Evolutionary conservation across 2,113 vertebrate genomes (phyloP), one percentile per base, ranked within the genome.

Genomic region (Malurus cyaneus): DNA sequence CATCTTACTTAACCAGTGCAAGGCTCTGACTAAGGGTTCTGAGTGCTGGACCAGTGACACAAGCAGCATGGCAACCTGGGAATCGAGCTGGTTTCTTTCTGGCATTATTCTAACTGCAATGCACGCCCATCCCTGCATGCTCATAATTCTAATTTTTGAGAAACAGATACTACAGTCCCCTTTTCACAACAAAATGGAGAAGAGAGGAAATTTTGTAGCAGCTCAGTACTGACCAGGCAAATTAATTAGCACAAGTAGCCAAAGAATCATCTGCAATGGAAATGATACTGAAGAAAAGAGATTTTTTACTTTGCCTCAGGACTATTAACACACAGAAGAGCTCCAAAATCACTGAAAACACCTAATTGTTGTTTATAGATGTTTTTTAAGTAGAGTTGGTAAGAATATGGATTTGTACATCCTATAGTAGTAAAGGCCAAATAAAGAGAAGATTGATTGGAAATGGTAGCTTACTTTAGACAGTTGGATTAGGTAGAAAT

Each of bases 401-500:
- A 54, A 60, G 87, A 86, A 91, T 53, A 54, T 1, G 1, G 78
- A 86, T 92, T 91, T 87, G 92, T 70, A 80, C 77, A 81, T 77
- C 47, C 52, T 32, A 1, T 49, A 66, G 61, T 36, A 91, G 78
- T 80, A 85, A 89, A 89, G 81, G 78, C 82, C 80, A 95, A 93
- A 87, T 82, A 93, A 90, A 83, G 60, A 66, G 56, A 95, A 86
- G 93, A 90, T 65, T 88, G 72, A 86, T 79, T 88, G 71, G 93
- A 84, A 90, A 67, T 69, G 4, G 4, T 92, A 92, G 88, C 91
- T 96, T 84, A 70, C 80, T 90, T 87, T 70, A 60, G 91, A 86
- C 89, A 88, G 82, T 15, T 93, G 84, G 65, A 94, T 92, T 88
- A 96, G 76, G 88, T 86, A 91, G 89, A 96, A 95, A 96, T 94